These are phyloP conservation scores for Podarcis raffonei DNA, from an alignment of 2,113 vertebrate genomes.

Conservation along the genomic window DNA sequence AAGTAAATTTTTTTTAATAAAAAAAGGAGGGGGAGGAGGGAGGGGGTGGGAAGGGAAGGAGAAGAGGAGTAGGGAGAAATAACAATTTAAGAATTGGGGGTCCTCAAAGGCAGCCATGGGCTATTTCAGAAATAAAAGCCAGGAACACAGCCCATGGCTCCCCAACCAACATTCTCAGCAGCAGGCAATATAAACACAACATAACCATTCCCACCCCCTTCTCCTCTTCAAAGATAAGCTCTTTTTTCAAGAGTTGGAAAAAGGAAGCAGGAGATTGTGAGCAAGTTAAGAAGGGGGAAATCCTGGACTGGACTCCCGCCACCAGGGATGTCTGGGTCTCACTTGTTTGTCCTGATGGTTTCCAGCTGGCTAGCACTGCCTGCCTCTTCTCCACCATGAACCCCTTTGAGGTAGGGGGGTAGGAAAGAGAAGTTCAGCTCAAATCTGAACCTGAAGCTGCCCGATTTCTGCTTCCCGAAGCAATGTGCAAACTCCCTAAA, in stretches of 20 bases:
- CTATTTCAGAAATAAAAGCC: background rate
- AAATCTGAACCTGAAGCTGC: no score
- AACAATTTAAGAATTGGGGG: conserved; percentile 1
- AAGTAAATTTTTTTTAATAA: conserved; percentile 46
- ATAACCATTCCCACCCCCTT: conserved; percentile 57
- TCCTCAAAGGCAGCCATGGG: background rate
- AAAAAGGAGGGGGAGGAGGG: conserved; percentile 37
- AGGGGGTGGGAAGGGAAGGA: conserved; percentile 46
- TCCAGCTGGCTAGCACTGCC: background rate
- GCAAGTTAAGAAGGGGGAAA: conserved; percentile 72
- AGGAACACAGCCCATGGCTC: conserved; percentile 46
- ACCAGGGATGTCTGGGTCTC: conserved; percentile 9
- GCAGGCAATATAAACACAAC: conserved; percentile 59
- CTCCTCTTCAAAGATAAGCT: conserved; percentile 56
- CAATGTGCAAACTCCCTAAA: no score
- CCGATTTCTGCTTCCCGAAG: no score
- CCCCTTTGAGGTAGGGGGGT: no score
- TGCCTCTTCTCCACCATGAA: background rate
- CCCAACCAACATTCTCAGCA: conserved; percentile 53
- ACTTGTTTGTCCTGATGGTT: background rate
- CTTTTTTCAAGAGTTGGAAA: conserved; percentile 43
- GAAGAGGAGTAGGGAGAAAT: conserved; percentile 53
- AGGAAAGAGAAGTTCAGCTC: no score
- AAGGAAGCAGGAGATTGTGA: conserved; percentile 26
- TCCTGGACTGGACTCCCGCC: conserved; percentile 76